Conservation (phyloP, 2,888 invertebrate genomes). For the Phorcus lineatus region DNA sequence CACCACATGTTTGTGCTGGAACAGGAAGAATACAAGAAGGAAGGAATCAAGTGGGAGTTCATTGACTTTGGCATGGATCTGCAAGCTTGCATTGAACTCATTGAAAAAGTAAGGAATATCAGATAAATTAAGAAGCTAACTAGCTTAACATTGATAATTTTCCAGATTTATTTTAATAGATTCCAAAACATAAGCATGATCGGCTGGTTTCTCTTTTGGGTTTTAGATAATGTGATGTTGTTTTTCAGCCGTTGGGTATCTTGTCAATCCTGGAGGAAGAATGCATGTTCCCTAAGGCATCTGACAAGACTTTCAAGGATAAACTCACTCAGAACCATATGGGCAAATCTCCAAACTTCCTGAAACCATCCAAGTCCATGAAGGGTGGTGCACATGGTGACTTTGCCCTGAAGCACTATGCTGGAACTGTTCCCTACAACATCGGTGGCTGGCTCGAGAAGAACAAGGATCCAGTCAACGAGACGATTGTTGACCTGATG, state of each 20-base stretch:
- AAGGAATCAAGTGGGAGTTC: conserved; percentile 96
- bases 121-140: too few species aligned
- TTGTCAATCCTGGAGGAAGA: conserved; percentile 99
- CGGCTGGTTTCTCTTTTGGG: too few species aligned
- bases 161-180: too few species aligned
- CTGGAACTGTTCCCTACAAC: conserved; percentile 99
- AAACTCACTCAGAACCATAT: conserved; percentile 99
- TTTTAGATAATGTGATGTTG: neutral
- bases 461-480: conserved; percentile 99
- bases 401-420: conserved; percentile 99
- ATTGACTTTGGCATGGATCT: conserved; percentile 96
- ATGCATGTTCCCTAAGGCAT: conserved; percentile 99
- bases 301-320: conserved; percentile 97
- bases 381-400: conserved; percentile 97
- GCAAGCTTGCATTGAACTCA: conserved; percentile 89
- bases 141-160: too few species aligned
- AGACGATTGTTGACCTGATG: conserved; percentile 98
- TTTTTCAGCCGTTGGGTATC: conserved; percentile 97
- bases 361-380: conserved; percentile 86
- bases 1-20: conserved; percentile 98
- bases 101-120: too few species aligned
- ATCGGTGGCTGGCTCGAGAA: conserved; percentile 99
- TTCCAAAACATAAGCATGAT: too few species aligned
- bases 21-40: conserved; percentile 95
- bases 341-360: conserved; percentile 83